Evolutionary conservation across 2,888 invertebrate genomes (phyloP), one percentile per base, ranked within the genome.

Genomic region (Chloroclystis v-ata): DNA sequence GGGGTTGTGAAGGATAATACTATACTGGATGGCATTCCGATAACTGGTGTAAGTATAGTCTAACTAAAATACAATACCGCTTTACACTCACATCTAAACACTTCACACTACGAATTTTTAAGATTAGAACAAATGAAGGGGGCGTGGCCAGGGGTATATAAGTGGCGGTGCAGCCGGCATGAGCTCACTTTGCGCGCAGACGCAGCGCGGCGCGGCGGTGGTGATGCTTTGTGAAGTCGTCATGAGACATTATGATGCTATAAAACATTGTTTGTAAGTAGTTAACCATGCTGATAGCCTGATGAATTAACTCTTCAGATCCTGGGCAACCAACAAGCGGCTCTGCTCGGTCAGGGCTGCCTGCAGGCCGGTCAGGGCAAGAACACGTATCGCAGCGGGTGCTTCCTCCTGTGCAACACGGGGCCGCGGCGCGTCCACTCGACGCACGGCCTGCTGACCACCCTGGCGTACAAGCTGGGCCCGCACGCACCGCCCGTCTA

Each of bases 241-340:
- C n/a, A n/a, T n/a, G n/a, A n/a, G n/a, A n/a, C n/a, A n/a, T n/a
- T n/a, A n/a, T n/a, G n/a, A n/a, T n/a, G n/a, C n/a, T n/a, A n/a
- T n/a, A n/a, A n/a, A n/a, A n/a, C n/a, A n/a, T n/a, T n/a, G n/a
- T n/a, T n/a, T n/a, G n/a, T n/a, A n/a, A n/a, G n/a, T n/a, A n/a
- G n/a, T n/a, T n/a, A n/a, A n/a, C n/a, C n/a, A n/a, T n/a, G n/a
- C n/a, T n/a, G n/a, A n/a, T n/a, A n/a, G n/a, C n/a, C n/a, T n/a
- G n/a, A n/a, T n/a, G n/a, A n/a, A n/a, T n/a, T n/a, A n/a, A n/a
- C n/a, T n/a, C n/a, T 14, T 35, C 74, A 96, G 92, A 95, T 96
- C 72, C 82, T 98, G 69, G 98, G 98, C 13, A 99, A 99, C 81
- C 99, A 99, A 75, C 98, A 98, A 75, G 93, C 98, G 0, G 96